Conservation (phyloP, 2,888 invertebrate genomes). For the Sinodicranocentrus sp. region DNA sequence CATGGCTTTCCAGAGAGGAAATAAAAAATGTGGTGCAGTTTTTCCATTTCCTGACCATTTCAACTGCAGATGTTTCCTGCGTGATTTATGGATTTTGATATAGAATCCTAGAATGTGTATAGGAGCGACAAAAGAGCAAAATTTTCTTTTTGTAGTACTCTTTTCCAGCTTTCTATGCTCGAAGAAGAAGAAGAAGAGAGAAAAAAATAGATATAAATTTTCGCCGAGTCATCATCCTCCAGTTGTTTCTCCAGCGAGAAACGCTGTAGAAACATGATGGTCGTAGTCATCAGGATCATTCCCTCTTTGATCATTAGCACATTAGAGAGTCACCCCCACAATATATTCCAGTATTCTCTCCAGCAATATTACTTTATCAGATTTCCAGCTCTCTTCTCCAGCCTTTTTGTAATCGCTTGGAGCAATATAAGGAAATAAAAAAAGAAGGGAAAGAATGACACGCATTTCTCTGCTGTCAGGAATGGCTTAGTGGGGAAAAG, state of each 20-base stretch:
- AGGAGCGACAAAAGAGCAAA: no score
- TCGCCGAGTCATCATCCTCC: conserved; percentile 47
- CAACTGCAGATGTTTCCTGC: conserved; percentile 75
- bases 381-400: conserved; percentile 14
- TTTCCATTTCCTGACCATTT: conserved; percentile 70
- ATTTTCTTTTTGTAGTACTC: no score
- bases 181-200: no score
- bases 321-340: conserved; percentile 42
- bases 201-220: no score
- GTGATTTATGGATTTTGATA: conserved; percentile 75
- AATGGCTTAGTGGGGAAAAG: conserved; percentile 36
- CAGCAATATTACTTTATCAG: conserved; percentile 4
- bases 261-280: not conserved
- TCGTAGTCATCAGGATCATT: conserved; percentile 38
- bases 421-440: conserved; percentile 32
- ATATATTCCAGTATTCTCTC: conserved; percentile 5
- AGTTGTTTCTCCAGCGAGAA: no score
- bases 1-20: no score
- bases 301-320: conserved; percentile 64
- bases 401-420: not conserved
- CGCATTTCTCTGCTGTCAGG: conserved; percentile 64
- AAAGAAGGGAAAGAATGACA: conserved; percentile 45
- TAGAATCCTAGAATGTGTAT: not conserved
- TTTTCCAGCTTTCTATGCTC: no score
- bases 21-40: no score